phyloP scores from a whole-genome alignment of 2,113 vertebrate species.

The Rhinoptilus africanus region DNA sequence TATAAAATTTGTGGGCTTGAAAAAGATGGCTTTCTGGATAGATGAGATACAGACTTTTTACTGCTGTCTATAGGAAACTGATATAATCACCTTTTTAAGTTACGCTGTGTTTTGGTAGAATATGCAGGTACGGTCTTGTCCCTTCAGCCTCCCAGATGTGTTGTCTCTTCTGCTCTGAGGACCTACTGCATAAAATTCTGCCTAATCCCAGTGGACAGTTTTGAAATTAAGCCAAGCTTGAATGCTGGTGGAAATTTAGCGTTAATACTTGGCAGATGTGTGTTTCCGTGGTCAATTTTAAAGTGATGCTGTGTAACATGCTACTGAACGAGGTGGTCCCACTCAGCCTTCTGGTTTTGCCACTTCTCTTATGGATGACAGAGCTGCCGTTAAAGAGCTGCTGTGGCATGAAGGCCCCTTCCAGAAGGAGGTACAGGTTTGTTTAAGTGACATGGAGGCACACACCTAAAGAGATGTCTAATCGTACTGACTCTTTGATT shows the following conservation, averaged over 20 bases:
- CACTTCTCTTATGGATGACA: fast-evolving
- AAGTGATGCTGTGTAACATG: background rate
- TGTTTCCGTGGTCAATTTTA: background rate
- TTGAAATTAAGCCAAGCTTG: background rate
- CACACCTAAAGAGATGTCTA: background rate
- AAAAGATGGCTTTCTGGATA: background rate
- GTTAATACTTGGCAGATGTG: background rate
- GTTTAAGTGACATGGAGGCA: background rate
- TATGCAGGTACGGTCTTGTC: background rate
- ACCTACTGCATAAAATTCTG: background rate
- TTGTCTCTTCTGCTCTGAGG: background rate
- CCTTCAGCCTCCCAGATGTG: fast-evolving
- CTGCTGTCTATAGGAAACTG: background rate
- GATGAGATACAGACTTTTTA: background rate
- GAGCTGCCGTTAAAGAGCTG: background rate
- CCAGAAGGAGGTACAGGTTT: background rate
- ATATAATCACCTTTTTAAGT: background rate
- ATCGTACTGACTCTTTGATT: background rate
- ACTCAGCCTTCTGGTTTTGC: background rate
- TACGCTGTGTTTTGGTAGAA: background rate
- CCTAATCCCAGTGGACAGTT: background rate
- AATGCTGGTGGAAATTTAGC: background rate
- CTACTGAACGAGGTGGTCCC: background rate
- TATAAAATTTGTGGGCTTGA: background rate
- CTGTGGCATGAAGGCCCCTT: background rate